These are phyloP conservation scores for Luehdorfia chinensis DNA, from an alignment of 1,140 invertebrate species.

Conservation along the genomic window DNA sequence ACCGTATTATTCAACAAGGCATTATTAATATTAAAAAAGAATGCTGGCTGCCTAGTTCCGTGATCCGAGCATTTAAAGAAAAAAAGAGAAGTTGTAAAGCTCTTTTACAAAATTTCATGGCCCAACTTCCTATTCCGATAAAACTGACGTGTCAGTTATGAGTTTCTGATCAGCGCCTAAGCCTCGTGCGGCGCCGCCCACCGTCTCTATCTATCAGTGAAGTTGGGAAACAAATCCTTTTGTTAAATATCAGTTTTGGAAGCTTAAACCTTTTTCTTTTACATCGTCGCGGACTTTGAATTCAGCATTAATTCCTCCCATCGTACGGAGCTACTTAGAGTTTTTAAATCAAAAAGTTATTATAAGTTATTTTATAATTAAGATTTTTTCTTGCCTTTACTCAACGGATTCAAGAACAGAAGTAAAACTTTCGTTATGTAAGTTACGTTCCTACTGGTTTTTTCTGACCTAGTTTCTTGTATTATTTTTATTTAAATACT, in stretches of 20 bases:
- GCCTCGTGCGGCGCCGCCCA: constrained; percentile 27
- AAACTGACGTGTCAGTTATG: constrained; percentile 59
- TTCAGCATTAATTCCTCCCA: not conserved
- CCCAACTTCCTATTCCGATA: constrained; percentile 46
- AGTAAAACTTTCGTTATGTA: constrained; percentile 3
- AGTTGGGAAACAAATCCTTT: constrained; percentile 17
- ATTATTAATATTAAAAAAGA: not conserved
- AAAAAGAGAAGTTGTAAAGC: constrained; percentile 2
- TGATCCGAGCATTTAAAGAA: constrained; percentile 8
- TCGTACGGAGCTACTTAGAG: no score
- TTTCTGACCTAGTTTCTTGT: constrained; percentile 4
- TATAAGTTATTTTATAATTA: no score
- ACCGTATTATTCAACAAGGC: no score
- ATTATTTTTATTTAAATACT: constrained; percentile 9
- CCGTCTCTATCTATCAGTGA: constrained; percentile 24
- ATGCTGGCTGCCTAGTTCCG: not conserved
- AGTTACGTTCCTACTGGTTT: constrained; percentile 2
- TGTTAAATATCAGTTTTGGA: constrained; percentile 17
- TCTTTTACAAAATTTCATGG: constrained; percentile 22
- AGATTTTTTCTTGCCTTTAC: no score
- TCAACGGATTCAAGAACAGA: constrained; percentile 3
- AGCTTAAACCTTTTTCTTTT: constrained; percentile 18
- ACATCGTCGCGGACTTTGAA: not conserved
- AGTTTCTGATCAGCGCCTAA: constrained; percentile 47
- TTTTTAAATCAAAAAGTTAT: no score